phyloP scores from a whole-genome alignment of 2,888 invertebrate species.

The Callimorpha dominula region DNA sequence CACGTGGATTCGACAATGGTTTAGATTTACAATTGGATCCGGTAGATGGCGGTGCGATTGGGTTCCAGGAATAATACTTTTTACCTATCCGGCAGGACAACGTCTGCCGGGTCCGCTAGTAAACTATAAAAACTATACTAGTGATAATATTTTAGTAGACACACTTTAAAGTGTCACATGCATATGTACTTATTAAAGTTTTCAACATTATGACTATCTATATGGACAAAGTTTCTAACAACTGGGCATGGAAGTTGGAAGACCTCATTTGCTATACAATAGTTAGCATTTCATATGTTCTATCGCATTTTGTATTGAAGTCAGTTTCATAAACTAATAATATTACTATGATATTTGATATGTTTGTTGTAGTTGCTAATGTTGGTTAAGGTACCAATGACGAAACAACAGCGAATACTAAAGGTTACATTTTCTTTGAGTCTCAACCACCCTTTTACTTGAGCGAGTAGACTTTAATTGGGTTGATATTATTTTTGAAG shows the following conservation, averaged over 20 bases:
- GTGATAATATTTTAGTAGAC: neutral
- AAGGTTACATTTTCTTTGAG: too few species aligned
- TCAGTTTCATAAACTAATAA: constrained; percentile 1
- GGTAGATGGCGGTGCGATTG: too few species aligned
- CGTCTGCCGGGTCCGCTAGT: too few species aligned
- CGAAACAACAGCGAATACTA: too few species aligned
- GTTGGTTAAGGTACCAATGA: too few species aligned
- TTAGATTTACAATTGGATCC: too few species aligned
- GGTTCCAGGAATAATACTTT: too few species aligned
- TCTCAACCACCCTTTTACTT: too few species aligned
- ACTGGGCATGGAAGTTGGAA: constrained; percentile 33
- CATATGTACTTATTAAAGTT: constrained; percentile 35
- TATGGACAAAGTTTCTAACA: constrained; percentile 37
- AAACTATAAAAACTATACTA: neutral
- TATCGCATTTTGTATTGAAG: constrained; percentile 22
- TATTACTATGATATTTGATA: neutral
- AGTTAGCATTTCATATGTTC: constrained; percentile 26
- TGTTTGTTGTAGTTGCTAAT: neutral
- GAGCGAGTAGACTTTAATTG: too few species aligned
- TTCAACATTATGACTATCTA: constrained; percentile 36
- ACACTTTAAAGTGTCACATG: constrained; percentile 11
- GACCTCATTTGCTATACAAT: constrained; percentile 14
- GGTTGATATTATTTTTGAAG: too few species aligned
- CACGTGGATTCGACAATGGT: too few species aligned
- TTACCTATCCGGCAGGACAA: too few species aligned